Conservation (phyloP, 1,140 invertebrate species). For the Drosophila ficusphila region DNA sequence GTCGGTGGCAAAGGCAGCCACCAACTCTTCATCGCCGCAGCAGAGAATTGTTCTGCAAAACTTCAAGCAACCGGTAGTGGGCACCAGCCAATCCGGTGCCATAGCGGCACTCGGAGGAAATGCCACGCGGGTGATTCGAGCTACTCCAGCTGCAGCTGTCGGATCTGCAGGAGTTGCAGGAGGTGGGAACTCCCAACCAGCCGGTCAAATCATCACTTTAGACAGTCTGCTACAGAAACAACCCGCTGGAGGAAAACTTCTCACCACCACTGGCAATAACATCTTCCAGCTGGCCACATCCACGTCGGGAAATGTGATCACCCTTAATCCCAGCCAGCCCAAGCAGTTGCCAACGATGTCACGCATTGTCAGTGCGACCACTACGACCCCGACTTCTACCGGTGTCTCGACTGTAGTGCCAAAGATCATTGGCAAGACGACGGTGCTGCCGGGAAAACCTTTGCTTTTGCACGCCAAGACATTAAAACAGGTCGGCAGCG, state of each 20-base stretch:
- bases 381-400: background rate
- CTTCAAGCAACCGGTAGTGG: slow-evolving; percentile 63
- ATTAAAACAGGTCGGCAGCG: slow-evolving; percentile 46
- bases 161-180: slow-evolving; percentile 9
- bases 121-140: slow-evolving; percentile 52
- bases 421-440: slow-evolving; percentile 74
- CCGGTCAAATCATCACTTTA: slow-evolving; percentile 88
- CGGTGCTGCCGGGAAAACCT: slow-evolving; percentile 85
- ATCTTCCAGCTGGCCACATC: slow-evolving; percentile 55
- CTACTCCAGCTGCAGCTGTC: slow-evolving; percentile 30
- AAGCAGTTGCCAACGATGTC: slow-evolving; percentile 79
- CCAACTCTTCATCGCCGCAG: slow-evolving; percentile 69
- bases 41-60: slow-evolving; percentile 84
- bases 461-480: slow-evolving; percentile 61
- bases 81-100: background rate
- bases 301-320: slow-evolving; percentile 56
- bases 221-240: slow-evolving; percentile 87
- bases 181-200: slow-evolving; percentile 58
- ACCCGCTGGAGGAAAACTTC: slow-evolving; percentile 25
- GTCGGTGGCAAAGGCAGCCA: slow-evolving; percentile 5
- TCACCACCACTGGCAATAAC: slow-evolving; percentile 43
- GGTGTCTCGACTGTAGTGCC: slow-evolving; percentile 24
- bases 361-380: slow-evolving; percentile 73
- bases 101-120: slow-evolving; percentile 10
- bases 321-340: slow-evolving; percentile 32